Evolutionary conservation across 1,140 invertebrate genomes (phyloP).

Genomic region (Probaryconus sp.): DNA sequence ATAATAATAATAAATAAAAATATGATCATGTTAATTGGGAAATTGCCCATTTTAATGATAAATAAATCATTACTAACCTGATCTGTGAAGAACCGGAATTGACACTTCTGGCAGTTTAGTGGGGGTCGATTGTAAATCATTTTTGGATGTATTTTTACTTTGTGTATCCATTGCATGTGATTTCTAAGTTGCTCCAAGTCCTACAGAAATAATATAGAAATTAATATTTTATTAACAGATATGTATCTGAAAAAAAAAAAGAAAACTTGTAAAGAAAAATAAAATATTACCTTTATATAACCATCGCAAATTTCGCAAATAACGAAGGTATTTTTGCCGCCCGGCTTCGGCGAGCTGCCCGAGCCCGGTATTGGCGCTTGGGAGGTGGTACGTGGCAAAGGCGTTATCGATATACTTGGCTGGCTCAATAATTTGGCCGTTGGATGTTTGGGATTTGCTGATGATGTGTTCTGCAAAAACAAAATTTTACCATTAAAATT

Average conservation of each 20-base stretch:
- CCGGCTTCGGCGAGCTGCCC: conserved; percentile 76
- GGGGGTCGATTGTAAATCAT: conserved; percentile 97
- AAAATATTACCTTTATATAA: conserved; percentile 86
- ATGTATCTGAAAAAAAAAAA: conserved; percentile 4
- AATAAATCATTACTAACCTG: conserved; percentile 70
- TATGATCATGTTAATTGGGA: neutral
- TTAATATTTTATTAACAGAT: conserved; percentile 22
- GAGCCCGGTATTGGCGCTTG: conserved; percentile 74
- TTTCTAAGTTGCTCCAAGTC: conserved; percentile 94
- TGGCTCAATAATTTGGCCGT: conserved; percentile 82
- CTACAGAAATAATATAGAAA: conserved; percentile 67
- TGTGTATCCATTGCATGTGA: conserved; percentile 98
- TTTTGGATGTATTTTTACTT: conserved; percentile 97
- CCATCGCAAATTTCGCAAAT: conserved; percentile 97
- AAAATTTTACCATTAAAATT: conserved; percentile 19
- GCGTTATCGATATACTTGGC: conserved; percentile 95
- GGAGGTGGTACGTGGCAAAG: conserved; percentile 84
- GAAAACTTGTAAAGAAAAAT: conserved; percentile 8
- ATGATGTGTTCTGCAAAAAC: conserved; percentile 78
- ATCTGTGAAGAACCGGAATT: conserved; percentile 91
- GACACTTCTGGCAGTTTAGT: conserved; percentile 96
- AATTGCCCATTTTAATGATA: conserved; percentile 1
- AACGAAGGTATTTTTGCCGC: conserved; percentile 89
- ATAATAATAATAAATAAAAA: no score
- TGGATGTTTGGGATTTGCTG: conserved; percentile 75